phyloP scores from a whole-genome alignment of 2,888 invertebrate genomes.

The Habrosyne pyritoides region DNA sequence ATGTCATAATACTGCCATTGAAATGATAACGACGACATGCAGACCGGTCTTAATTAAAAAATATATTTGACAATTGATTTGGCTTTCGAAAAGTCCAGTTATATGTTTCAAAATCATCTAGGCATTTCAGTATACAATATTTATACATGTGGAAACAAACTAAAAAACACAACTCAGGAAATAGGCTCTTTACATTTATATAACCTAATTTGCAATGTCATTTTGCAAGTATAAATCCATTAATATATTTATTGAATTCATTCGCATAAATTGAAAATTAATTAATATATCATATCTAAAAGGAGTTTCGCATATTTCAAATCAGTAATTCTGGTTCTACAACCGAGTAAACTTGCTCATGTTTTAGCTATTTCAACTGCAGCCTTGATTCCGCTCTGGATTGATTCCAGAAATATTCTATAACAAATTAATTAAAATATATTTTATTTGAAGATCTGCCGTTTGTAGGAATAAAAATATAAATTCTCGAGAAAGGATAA shows the following conservation, averaged over 20 bases:
- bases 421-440: too few species aligned
- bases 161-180: too few species aligned
- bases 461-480: neutral
- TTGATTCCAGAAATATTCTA: neutral
- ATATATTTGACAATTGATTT: neutral
- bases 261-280: neutral
- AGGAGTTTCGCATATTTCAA: neutral
- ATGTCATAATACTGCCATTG: constrained; percentile 17
- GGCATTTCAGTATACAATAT: too few species aligned
- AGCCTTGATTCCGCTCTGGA: neutral
- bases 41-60: neutral
- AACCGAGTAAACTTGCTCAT: neutral
- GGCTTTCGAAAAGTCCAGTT: neutral
- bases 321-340: neutral
- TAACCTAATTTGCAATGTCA: neutral
- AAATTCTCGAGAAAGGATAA: neutral
- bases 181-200: neutral
- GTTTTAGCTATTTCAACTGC: neutral
- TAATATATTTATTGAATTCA: neutral
- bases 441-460: too few species aligned
- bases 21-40: constrained; percentile 14
- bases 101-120: neutral
- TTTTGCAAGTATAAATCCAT: neutral
- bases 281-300: neutral
- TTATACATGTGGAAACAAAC: too few species aligned